Evolutionary conservation across 2,888 invertebrate species (phyloP), one percentile per base, ranked within the genome.

Genomic region (Cryptocephalus primarius): DNA sequence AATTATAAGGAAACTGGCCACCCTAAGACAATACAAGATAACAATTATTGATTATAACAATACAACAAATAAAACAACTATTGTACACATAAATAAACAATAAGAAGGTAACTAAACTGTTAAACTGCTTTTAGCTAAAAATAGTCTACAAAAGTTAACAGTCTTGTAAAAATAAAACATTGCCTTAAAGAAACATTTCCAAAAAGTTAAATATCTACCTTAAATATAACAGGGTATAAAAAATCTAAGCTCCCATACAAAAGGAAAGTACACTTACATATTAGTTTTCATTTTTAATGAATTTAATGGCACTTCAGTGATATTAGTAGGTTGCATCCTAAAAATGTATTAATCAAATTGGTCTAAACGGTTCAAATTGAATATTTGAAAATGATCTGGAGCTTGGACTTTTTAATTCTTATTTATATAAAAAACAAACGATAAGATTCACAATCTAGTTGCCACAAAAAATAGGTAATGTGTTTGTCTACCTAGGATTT

Each of bases 41-140:
- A 56, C 54, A 58, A 58, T 49, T 49, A 54, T 56, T 52, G 48
- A 54, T 57, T 55, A 58, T 55, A 57, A 57, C 57, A 60, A 59
- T 40, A 63, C 61, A 65, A 66, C 63, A 61, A 59, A 55, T 51
- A 61, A 22, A 22, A 60, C 60, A 64, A 62, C 57, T 61, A 63
- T 60, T 60, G 58, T 62, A 55, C 59, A 58, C 56, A 54, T 59
- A 55, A 50, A 60, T 55, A 60, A 57, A 59, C 56, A 60, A 59
- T 55, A 22, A 22, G 22, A 22, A 22, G 22, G 22, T 22, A 22
- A 22, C 22, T 22, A 22, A 22, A 22, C 22, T 22, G 22, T 22
- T 22, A 22, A 22, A 22, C 22, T 22, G 22, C 22, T 22, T 22
- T 22, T 22, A 22, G 22, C 50, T 47, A 48, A 50, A 59, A 53